Conservation (phyloP, 2,888 invertebrate genomes). For the Drosophila pegasa region DNA sequence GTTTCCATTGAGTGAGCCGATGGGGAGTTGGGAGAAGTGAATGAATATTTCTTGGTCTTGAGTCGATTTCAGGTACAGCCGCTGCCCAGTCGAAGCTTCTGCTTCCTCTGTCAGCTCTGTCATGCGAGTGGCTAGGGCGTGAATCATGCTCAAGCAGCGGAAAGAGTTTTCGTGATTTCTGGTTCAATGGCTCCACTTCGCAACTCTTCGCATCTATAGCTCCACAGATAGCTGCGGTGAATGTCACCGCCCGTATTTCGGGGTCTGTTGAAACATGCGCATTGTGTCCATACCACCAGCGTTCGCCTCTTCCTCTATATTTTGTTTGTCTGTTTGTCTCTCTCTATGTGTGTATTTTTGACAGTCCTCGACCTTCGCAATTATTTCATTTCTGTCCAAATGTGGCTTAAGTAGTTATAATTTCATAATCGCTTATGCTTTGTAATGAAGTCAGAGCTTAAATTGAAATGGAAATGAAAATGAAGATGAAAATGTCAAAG, state of each 20-base stretch:
- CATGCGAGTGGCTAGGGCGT: slow-evolving; percentile 17
- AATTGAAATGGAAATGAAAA: slow-evolving; percentile 33
- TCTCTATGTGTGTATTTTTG: background rate
- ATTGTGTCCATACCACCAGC: background rate
- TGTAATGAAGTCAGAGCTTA: slow-evolving; percentile 13
- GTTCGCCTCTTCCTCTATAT: background rate
- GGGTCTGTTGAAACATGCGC: slow-evolving; percentile 37
- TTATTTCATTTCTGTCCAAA: slow-evolving; percentile 33
- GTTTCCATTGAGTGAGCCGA: slow-evolving; percentile 44
- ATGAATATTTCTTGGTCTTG: slow-evolving; percentile 29
- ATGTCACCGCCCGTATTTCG: slow-evolving; percentile 52
- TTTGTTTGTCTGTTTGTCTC: background rate
- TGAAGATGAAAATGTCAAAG: slow-evolving; percentile 61
- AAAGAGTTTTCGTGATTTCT: slow-evolving; percentile 68
- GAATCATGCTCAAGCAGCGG: slow-evolving; percentile 65
- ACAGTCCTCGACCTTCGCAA: slow-evolving; percentile 49
- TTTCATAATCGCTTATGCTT: slow-evolving; percentile 32
- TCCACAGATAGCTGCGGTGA: slow-evolving; percentile 16
- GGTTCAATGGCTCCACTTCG: slow-evolving; percentile 65
- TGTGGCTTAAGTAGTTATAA: slow-evolving; percentile 21
- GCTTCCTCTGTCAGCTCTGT: background rate
- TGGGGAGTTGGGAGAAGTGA: slow-evolving; percentile 13
- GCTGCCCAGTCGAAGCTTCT: slow-evolving; percentile 3
- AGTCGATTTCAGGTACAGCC: slow-evolving; percentile 14
- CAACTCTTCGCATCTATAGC: slow-evolving; percentile 9